Evolutionary conservation across 2,113 vertebrate genomes (phyloP), one percentile per base, ranked within the genome.

Genomic region (Corydoras maculifer): DNA sequence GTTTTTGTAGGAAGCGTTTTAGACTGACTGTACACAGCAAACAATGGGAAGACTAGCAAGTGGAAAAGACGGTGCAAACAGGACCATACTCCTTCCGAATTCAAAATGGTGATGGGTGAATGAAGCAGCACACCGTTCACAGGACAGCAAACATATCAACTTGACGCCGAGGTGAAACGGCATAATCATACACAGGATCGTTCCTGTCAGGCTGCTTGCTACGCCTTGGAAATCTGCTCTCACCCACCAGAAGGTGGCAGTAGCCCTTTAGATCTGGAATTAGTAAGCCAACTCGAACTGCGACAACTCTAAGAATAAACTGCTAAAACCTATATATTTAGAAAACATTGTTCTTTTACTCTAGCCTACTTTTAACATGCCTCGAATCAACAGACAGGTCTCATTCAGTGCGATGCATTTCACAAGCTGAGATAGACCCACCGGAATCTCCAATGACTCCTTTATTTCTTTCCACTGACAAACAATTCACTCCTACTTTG

Each of bases 191-290:
- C 30, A 68, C 49, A 60, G 30, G 54, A 57, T 65, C 13, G 15
- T 64, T 58, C 63, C 59, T 48, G n/a, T 60, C 29, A 78, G 50
- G 32, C 66, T 53, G 18, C 18, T 25, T 25, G 62, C 63, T 61
- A 72, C 59, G 65, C 50, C 73, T 35, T 55, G 65, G 61, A 18
- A 75, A 59, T 60, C 65, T 15, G 53, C 29, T 63, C 72, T 31
- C 5, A 58, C 10, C 14, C 30, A 48, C 35, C 49, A 4, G 13
- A 4, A 49, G 58, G n/a, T 61, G 30, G 64, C 58, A 68, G 50
- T 74, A 74, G 72, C 72, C 72, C 72, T 74, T 74, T 59, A 63
- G 66, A 63, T 62, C 69, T 58, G 62, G 71, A 32, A 62, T 70
- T 49, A 62, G 32, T 9, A 62, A 55, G 31, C 64, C 50, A 18